Conservation (phyloP, 2,888 invertebrate species). For the Lamellibrachia satsuma region DNA sequence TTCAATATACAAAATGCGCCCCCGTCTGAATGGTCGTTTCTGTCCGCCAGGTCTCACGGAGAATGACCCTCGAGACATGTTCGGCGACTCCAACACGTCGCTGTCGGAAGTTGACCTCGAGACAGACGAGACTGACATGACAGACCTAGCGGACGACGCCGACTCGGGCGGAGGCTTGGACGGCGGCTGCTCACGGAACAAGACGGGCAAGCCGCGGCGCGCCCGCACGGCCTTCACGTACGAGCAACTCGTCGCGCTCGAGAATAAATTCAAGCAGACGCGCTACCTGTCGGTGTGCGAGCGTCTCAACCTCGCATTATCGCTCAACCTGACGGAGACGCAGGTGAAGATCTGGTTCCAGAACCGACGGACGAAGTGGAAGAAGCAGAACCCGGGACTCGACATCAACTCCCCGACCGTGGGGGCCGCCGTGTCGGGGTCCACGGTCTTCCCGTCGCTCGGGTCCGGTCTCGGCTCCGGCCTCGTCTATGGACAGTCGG, state of each 20-base stretch:
- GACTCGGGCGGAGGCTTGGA: neutral
- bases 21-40: neutral
- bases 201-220: slow-evolving; percentile 77
- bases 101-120: neutral
- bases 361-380: slow-evolving; percentile 95
- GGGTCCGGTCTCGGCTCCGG: slow-evolving; percentile 26
- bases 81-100: slow-evolving; percentile 20
- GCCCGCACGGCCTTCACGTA: slow-evolving; percentile 98
- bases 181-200: slow-evolving; percentile 20
- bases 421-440: slow-evolving; percentile 28
- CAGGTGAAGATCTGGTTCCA: slow-evolving; percentile 74
- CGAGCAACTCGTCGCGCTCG: slow-evolving; percentile 93
- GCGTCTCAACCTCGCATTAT: slow-evolving; percentile 91
- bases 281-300: slow-evolving; percentile 98
- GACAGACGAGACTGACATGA: neutral
- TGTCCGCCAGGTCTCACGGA: neutral
- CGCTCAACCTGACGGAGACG: slow-evolving; percentile 94
- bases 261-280: slow-evolving; percentile 96
- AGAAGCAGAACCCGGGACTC: slow-evolving; percentile 98
- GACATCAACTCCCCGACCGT: slow-evolving; percentile 76
- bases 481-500: slow-evolving; percentile 35
- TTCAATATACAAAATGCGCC: no score
- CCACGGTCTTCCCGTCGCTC: neutral
- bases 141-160: slow-evolving; percentile 20
- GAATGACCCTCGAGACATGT: neutral